These are phyloP conservation scores for Lepidurus arcticus DNA, from an alignment of 1,140 invertebrate genomes.

Conservation along the genomic window DNA sequence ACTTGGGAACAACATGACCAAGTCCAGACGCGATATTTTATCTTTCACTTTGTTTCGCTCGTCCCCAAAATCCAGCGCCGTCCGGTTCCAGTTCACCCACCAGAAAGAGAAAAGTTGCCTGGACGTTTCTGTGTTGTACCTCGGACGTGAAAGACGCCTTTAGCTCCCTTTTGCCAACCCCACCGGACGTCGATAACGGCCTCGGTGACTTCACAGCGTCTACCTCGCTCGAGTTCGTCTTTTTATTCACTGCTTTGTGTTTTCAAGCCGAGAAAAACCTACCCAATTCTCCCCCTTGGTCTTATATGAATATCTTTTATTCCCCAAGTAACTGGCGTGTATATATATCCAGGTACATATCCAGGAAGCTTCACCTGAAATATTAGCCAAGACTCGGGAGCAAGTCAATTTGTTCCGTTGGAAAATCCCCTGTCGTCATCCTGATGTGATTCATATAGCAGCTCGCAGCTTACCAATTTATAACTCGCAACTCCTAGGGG, in stretches of 20 bases:
- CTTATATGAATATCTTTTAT: no score
- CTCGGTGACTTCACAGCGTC: not conserved
- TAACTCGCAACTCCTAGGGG: conserved; percentile 3
- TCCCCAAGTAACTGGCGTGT: no score
- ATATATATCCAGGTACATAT: no score
- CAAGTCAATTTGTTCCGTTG: conserved; percentile 2
- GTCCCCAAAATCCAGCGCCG: no score
- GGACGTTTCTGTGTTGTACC: not conserved
- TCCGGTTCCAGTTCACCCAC: no score
- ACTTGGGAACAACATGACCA: no score
- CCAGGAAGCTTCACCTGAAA: not conserved
- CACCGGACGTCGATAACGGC: conserved; percentile 17
- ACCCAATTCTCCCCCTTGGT: not conserved
- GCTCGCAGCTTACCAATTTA: not conserved
- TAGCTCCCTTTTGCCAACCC: not conserved
- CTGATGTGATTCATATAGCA: conserved; percentile 15
- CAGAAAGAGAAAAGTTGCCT: not conserved
- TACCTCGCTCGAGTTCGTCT: not conserved
- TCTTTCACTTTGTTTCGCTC: no score
- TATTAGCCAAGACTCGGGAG: not conserved
- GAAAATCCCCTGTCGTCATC: conserved; percentile 15
- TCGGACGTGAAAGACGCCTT: conserved; percentile 1
- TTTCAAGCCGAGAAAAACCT: not conserved
- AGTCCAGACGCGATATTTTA: no score
- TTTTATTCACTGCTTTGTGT: not conserved